phyloP scores from a whole-genome alignment of 2,113 vertebrate genomes.

The Alethe diademata region DNA sequence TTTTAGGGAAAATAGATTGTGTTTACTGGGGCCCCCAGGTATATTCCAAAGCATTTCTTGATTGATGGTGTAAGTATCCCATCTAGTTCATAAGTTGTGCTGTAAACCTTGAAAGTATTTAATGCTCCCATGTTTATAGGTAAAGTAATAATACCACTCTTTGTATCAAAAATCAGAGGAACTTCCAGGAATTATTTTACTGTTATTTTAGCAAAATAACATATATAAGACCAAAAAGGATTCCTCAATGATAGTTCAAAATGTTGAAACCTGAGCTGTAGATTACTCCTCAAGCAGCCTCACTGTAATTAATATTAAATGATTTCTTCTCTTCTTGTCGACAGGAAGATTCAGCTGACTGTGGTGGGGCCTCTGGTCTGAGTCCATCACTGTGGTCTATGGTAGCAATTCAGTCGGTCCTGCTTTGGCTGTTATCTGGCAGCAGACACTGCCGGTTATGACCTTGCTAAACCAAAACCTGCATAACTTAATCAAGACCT shows the following conservation, averaged over 20 bases:
- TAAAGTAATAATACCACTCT: neutral
- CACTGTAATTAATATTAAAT: neutral
- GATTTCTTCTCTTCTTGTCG: constrained; percentile 41
- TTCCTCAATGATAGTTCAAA: constrained; percentile 6
- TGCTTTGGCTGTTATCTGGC: constrained; percentile 88
- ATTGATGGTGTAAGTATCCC: neutral
- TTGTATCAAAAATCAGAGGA: neutral
- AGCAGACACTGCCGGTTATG: constrained; percentile 84
- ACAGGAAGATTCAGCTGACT: constrained; percentile 95
- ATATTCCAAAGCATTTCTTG: neutral
- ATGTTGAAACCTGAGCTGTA: neutral
- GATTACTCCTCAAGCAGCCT: neutral
- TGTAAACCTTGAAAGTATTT: neutral
- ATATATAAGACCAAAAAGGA: neutral
- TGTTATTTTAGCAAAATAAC: neutral
- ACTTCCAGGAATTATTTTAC: neutral
- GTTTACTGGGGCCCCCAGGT: neutral
- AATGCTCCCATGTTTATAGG: neutral
- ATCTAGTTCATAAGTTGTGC: neutral
- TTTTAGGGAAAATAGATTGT: neutral
- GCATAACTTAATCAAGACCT: constrained; percentile 67
- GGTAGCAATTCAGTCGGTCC: constrained; percentile 83
- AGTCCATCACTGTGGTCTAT: constrained; percentile 84
- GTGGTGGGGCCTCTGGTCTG: constrained; percentile 87
- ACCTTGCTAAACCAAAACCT: constrained; percentile 78